These are phyloP conservation scores for Folsomia manolachei DNA, from an alignment of 2,888 invertebrate species.

Conservation along the genomic window DNA sequence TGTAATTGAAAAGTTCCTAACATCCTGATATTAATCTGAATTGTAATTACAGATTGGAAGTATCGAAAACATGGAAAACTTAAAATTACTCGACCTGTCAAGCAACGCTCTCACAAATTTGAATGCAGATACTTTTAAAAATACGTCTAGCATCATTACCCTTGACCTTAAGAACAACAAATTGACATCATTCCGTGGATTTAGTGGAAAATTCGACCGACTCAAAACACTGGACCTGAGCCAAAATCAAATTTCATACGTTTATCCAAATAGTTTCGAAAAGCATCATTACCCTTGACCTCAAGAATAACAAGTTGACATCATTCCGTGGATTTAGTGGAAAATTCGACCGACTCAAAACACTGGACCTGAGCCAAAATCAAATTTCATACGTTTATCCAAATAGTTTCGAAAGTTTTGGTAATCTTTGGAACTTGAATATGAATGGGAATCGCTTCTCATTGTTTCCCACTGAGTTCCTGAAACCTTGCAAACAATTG, in stretches of 20 bases:
- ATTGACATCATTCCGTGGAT: slow-evolving; percentile 46
- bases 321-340: slow-evolving; percentile 47
- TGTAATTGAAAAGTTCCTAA: slow-evolving; percentile 3
- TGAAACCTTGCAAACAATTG: slow-evolving; percentile 73
- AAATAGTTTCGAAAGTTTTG: slow-evolving; percentile 80
- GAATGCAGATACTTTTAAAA: slow-evolving; percentile 47
- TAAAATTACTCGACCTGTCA: slow-evolving; percentile 72
- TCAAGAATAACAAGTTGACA: slow-evolving; percentile 50
- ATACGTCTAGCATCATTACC: slow-evolving; percentile 48
- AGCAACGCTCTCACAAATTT: slow-evolving; percentile 63
- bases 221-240: slow-evolving; percentile 54
- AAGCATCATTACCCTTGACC: slow-evolving; percentile 51
- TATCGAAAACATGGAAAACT: slow-evolving; percentile 52
- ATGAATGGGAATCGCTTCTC: slow-evolving; percentile 75
- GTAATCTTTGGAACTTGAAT: slow-evolving; percentile 68
- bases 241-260: slow-evolving; percentile 73
- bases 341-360: slow-evolving; percentile 37
- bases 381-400: slow-evolving; percentile 78
- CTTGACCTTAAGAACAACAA: slow-evolving; percentile 52
- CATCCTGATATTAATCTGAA: slow-evolving; percentile 23
- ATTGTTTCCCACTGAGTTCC: slow-evolving; percentile 80
- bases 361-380: slow-evolving; percentile 62
- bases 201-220: slow-evolving; percentile 39
- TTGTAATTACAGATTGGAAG: slow-evolving; percentile 28
- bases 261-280: slow-evolving; percentile 82